Conservation (phyloP, 2,888 invertebrate genomes). For the Idaea biselata region DNA sequence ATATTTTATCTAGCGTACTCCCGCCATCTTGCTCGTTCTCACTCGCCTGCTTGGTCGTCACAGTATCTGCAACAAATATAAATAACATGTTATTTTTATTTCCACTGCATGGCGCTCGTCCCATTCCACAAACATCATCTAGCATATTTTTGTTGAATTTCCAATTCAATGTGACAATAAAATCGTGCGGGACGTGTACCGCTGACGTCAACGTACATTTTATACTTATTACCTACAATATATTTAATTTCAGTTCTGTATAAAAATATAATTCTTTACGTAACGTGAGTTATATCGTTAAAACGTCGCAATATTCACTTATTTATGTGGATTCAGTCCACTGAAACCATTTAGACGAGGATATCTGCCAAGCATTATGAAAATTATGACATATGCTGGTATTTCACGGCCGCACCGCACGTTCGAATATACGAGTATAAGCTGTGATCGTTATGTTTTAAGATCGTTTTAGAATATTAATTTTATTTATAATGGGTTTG, state of each 20-base stretch:
- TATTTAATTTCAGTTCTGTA: constrained; percentile 36
- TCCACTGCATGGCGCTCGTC: constrained; percentile 10
- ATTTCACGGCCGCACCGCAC: constrained; percentile 18
- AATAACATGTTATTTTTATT: constrained; percentile 10
- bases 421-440: constrained; percentile 22
- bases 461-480: not conserved
- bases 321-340: constrained; percentile 48
- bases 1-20: constrained; percentile 43
- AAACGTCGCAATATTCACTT: constrained; percentile 51
- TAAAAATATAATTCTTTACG: constrained; percentile 36
- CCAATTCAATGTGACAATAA: constrained; percentile 35
- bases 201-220: constrained; percentile 45
- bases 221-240: constrained; percentile 18
- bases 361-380: constrained; percentile 36
- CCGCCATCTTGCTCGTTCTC: constrained; percentile 64
- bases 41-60: constrained; percentile 36
- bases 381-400: constrained; percentile 34
- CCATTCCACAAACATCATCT: not conserved
- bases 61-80: constrained; percentile 59
- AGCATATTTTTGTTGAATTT: constrained; percentile 8
- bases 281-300: constrained; percentile 39
- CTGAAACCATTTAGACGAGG: constrained; percentile 38
- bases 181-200: constrained; percentile 29
- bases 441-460: constrained; percentile 32
- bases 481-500: constrained; percentile 1